A percentile compares a stretch with the other conserved stretches of the same genome.
These are phyloP conservation scores for Lanistes nyassanus DNA, from an alignment of 1,140 invertebrate species.

Conservation along the genomic window DNA sequence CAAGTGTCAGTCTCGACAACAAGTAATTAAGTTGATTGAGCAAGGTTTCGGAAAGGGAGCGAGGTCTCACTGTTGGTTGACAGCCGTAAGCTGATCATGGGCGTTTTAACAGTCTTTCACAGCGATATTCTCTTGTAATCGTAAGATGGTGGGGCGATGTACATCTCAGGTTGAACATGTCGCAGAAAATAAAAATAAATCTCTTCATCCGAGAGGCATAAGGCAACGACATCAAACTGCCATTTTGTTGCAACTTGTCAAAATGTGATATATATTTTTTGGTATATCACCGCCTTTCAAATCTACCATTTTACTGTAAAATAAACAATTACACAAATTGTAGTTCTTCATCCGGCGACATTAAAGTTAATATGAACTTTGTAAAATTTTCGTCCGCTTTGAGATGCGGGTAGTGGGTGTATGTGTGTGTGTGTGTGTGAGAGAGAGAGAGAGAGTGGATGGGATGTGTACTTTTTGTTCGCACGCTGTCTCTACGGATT, in stretches of 20 bases:
- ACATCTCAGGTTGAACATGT: constrained; percentile 1
- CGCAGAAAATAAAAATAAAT: background rate
- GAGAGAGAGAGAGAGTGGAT: background rate
- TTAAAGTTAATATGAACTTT: background rate
- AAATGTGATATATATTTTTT: constrained; percentile 13
- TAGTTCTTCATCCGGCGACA: constrained; percentile 9
- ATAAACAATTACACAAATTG: background rate
- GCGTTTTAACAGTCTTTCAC: background rate
- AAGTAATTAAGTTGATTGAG: no score
- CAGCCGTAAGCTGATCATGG: background rate
- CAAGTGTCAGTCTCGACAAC: no score
- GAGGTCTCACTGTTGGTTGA: background rate
- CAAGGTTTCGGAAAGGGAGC: no score
- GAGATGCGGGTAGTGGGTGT: background rate
- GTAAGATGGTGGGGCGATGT: background rate
- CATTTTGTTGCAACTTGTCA: constrained; percentile 8
- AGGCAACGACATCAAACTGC: background rate
- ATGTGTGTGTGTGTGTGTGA: constrained; percentile 11
- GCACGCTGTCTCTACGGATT: background rate
- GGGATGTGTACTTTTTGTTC: background rate
- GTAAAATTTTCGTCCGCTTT: background rate
- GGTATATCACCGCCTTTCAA: background rate
- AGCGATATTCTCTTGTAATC: background rate
- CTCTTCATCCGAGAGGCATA: background rate
- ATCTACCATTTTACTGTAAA: constrained; percentile 8